Percentiles rank a stretch among this genome's conserved stretches.
These are phyloP conservation scores for Tetropium fuscum DNA, from an alignment of 2,888 invertebrate species.

Conservation along the genomic window DNA sequence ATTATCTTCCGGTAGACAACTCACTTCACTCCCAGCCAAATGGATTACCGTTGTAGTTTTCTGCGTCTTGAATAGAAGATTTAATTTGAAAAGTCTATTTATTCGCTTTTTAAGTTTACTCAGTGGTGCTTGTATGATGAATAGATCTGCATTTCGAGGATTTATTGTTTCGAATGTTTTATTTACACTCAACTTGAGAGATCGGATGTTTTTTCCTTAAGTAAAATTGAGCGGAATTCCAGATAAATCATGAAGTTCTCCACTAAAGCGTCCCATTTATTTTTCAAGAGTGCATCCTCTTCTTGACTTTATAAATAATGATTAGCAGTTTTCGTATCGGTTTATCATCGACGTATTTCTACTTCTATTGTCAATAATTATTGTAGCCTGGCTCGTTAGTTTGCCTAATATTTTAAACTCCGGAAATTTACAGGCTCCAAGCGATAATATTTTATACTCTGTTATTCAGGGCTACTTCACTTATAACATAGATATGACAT, in stretches of 20 bases:
- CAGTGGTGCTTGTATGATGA: constrained; percentile 42
- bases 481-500: too few relatives aligned
- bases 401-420: too few relatives aligned
- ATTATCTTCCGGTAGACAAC: constrained; percentile 31
- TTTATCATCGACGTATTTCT: neutral
- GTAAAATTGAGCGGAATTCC: constrained; percentile 29
- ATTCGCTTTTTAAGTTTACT: constrained; percentile 37
- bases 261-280: constrained; percentile 23
- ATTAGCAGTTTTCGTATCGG: constrained; percentile 14
- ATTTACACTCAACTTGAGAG: constrained; percentile 39
- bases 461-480: too few relatives aligned
- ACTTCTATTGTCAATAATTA: too few relatives aligned
- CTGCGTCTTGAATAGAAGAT: constrained; percentile 39
- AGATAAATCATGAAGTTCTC: constrained; percentile 31
- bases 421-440: too few relatives aligned
- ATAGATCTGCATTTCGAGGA: constrained; percentile 42
- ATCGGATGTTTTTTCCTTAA: constrained; percentile 27
- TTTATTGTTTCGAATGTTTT: constrained; percentile 42
- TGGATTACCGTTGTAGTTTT: constrained; percentile 38
- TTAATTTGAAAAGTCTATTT: constrained; percentile 41
- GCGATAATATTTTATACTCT: too few relatives aligned
- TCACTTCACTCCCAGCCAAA: constrained; percentile 36
- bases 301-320: constrained; percentile 23
- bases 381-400: too few relatives aligned
- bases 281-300: constrained; percentile 18